Base-by-base conservation (phyloP, 2,113 vertebrate species). In the Misgurnus anguillicaudatus region DNA sequence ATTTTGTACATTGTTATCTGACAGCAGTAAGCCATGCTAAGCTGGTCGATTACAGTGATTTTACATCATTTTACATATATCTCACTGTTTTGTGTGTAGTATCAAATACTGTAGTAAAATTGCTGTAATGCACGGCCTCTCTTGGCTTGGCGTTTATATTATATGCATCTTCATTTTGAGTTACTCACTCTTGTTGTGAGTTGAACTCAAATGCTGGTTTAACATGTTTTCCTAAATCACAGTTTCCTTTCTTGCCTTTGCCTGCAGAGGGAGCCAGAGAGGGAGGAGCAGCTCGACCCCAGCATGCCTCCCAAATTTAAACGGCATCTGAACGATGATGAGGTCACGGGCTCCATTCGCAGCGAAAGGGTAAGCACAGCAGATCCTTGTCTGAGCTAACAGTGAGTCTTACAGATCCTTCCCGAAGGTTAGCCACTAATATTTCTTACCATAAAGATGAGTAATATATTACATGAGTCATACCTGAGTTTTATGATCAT, bases 291-390 rank as follows among this genome's bases (percentile, higher is more conserved):
- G 86, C 85, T 85, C 66, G 91, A 91, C 77, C 86, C 90, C 89
- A 90, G 80, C 79, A 99, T 99, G 97, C 97, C 97, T 83, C 97
- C 97, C 74, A 99, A 99, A 88, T 99, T 99, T 88, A 99, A 99
- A 88, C 92, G 97, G 85, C 97, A 99, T 89, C 91, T 99, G 73
- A 95, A 99, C 38, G 97, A 98, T 4, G 97, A 98, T 2, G 97
- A 99, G 84, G 96, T 99, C 88, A 98, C 97, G 0, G 97, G 97
- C 78, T 99, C 97, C 21, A 90, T 98, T 83, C 96, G 94, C 90
- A 99, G 97, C 47, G 97, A 99, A 88, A 92, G 97, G 94, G 97
- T 97, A 86, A 96, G 96, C 9, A 13, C 21, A 16, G 19, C 72
- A 21, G 16, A 8, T 4, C 6, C n/a, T 5, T 51, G 48, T 51